phyloP scores from a whole-genome alignment of 2,888 invertebrate genomes.

The Leucania comma region DNA sequence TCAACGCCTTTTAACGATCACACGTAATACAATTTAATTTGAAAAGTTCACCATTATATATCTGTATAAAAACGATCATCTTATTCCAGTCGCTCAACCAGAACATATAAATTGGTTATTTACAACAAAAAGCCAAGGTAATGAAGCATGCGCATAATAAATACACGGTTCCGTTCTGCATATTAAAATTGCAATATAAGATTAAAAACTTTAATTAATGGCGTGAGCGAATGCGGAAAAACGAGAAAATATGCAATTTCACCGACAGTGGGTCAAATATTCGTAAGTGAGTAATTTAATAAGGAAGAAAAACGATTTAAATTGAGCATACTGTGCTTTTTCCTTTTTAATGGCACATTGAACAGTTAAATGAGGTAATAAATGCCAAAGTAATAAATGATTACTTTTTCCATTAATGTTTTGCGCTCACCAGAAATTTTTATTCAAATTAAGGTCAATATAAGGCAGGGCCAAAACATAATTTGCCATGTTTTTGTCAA shows the following conservation, averaged over 20 bases:
- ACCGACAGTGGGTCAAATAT: constrained; percentile 37
- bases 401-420: constrained; percentile 26
- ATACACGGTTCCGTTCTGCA: constrained; percentile 1
- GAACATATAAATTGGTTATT: neutral
- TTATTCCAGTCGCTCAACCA: neutral
- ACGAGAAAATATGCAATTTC: constrained; percentile 32
- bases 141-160: neutral
- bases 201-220: constrained; percentile 13
- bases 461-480: neutral
- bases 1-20: constrained; percentile 1
- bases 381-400: constrained; percentile 26
- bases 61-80: constrained; percentile 10
- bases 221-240: neutral
- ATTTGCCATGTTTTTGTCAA: neutral
- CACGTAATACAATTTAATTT: constrained; percentile 15
- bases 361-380: constrained; percentile 30
- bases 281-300: constrained; percentile 19
- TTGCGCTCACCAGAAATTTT: neutral
- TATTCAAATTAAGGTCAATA: constrained; percentile 25
- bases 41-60: neutral
- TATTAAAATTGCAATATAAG: neutral
- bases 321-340: constrained; percentile 2
- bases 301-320: constrained; percentile 17
- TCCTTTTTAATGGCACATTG: constrained; percentile 9
- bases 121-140: neutral